phyloP scores from a whole-genome alignment of 2,888 invertebrate genomes.

The Eilema griseolum region DNA sequence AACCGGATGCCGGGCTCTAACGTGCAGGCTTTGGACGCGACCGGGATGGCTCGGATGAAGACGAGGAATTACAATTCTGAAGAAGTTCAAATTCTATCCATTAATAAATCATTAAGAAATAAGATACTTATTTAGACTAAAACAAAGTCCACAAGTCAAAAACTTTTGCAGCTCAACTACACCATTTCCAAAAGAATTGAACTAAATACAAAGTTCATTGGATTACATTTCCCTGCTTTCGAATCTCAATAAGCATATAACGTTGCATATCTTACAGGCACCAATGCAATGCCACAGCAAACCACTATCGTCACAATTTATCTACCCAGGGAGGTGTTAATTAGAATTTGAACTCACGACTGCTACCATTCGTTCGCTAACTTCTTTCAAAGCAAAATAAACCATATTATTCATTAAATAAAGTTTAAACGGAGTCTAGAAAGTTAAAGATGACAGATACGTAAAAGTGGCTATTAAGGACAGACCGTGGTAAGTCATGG shows the following conservation, averaged over 20 bases:
- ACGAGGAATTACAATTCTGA: too few species aligned
- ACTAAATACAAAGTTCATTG: constrained; percentile 29
- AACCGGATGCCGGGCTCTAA: too few species aligned
- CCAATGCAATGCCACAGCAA: constrained; percentile 65
- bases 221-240: constrained; percentile 45
- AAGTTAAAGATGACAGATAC: constrained; percentile 75
- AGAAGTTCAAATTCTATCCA: too few species aligned
- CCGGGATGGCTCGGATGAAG: too few species aligned
- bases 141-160: background rate
- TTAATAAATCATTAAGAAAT: too few species aligned
- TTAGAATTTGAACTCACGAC: constrained; percentile 85
- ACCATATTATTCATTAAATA: constrained; percentile 48
- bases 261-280: constrained; percentile 61
- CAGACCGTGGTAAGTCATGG: constrained; percentile 78
- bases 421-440: constrained; percentile 44
- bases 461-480: constrained; percentile 78
- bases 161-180: background rate
- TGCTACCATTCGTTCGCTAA: constrained; percentile 66
- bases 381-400: constrained; percentile 40
- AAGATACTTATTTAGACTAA: too few species aligned
- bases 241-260: constrained; percentile 46
- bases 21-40: too few species aligned
- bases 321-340: constrained; percentile 83
- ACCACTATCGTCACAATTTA: constrained; percentile 82
- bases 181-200: background rate